These are phyloP conservation scores for Ploceus nigricollis DNA, from an alignment of 2,113 vertebrate species.

Conservation along the genomic window DNA sequence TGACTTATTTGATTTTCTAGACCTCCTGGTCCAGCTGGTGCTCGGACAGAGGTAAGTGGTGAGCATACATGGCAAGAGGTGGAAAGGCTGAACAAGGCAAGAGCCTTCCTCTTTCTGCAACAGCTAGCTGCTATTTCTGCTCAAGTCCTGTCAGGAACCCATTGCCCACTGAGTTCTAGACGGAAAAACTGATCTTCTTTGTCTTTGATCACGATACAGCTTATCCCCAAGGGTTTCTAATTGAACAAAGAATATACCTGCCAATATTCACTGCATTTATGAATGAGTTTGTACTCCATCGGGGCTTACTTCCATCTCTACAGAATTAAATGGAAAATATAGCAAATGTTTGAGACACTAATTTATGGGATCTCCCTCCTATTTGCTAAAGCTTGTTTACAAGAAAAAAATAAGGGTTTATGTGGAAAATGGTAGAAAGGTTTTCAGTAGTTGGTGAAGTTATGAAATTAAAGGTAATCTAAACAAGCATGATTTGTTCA, in stretches of 20 bases:
- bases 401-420: not conserved
- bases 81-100: not conserved
- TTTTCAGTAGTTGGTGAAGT: not conserved
- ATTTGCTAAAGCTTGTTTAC: not conserved
- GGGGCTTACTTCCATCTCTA: not conserved
- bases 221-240: not conserved
- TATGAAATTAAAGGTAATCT: not conserved
- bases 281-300: not conserved
- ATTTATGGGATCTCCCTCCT: not conserved
- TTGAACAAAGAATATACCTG: not conserved
- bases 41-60: accelerated
- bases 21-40: not conserved
- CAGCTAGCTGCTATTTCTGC: not conserved
- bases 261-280: not conserved
- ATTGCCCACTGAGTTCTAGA: not conserved
- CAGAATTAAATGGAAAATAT: not conserved
- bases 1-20: not conserved
- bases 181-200: not conserved
- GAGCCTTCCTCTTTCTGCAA: not conserved
- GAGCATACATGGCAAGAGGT: not conserved
- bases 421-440: not conserved
- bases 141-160: not conserved
- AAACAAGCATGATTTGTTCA: not conserved
- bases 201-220: not conserved
- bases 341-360: not conserved